Conservation (phyloP, 2,888 invertebrate genomes). For the Homarus gammarus region DNA sequence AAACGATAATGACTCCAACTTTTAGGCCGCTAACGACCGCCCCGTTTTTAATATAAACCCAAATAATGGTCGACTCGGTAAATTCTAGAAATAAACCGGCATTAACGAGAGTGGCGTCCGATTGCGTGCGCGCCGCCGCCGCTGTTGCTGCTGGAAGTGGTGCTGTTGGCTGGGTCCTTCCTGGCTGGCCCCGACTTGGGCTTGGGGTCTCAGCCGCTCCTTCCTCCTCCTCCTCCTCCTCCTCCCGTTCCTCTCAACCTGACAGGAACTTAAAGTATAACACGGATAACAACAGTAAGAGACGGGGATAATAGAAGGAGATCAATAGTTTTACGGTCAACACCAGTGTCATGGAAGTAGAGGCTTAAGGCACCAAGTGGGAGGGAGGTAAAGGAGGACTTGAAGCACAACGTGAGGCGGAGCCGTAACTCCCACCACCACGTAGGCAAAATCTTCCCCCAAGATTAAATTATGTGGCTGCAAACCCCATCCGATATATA, state of each 20-base stretch:
- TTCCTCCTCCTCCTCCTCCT: neutral
- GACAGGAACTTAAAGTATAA: neutral
- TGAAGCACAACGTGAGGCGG: neutral
- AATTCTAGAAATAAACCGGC: constrained; percentile 69
- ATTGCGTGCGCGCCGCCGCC: constrained; percentile 48
- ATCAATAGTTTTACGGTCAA: constrained; percentile 15
- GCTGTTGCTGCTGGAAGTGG: constrained; percentile 21
- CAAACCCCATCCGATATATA: constrained; percentile 43
- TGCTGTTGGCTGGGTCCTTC: neutral
- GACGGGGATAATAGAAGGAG: constrained; percentile 9
- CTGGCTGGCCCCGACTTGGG: constrained; percentile 15
- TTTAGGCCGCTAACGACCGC: constrained; percentile 69
- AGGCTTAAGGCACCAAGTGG: neutral
- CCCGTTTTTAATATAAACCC: constrained; percentile 70
- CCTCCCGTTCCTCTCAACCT: neutral
- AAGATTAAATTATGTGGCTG: constrained; percentile 39
- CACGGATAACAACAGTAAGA: constrained; percentile 11
- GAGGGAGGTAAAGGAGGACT: neutral
- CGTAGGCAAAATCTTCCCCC: constrained; percentile 10
- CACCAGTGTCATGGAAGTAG: constrained; percentile 7
- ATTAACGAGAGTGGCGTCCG: constrained; percentile 66
- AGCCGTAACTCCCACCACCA: neutral
- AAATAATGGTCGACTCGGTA: constrained; percentile 70
- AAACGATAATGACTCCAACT: constrained; percentile 70
- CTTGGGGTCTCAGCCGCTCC: neutral